These are phyloP conservation scores for Pholis gunnellus DNA, from an alignment of 2,113 vertebrate species.

Conservation along the genomic window DNA sequence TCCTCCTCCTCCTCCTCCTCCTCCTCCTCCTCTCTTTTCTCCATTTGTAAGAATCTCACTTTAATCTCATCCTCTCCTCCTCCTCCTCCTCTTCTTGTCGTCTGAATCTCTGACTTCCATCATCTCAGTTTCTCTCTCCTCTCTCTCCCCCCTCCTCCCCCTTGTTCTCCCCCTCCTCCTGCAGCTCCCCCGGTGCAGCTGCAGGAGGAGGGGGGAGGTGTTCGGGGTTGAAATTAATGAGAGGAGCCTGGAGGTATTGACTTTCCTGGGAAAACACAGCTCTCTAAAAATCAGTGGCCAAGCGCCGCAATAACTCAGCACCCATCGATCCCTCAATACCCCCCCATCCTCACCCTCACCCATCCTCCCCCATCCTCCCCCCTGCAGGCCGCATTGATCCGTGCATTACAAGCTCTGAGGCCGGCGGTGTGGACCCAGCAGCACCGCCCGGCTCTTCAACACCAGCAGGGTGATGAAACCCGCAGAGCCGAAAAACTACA, in stretches of 20 bases:
- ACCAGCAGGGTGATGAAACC: background rate
- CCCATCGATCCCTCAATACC: constrained; percentile 70
- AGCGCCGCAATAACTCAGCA: constrained; percentile 82
- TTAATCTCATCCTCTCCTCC: background rate
- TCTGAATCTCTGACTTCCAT: constrained; percentile 32
- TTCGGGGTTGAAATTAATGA: constrained; percentile 75
- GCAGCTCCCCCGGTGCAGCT: constrained; percentile 70
- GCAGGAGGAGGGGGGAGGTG: constrained; percentile 43
- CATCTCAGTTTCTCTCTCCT: constrained; percentile 27
- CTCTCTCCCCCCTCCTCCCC: background rate
- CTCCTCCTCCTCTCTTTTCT: background rate
- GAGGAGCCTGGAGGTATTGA: constrained; percentile 81
- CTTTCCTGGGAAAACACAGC: constrained; percentile 86
- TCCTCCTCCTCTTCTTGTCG: background rate
- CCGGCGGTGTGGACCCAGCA: constrained; percentile 24
- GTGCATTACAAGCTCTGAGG: constrained; percentile 65
- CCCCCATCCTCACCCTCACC: constrained; percentile 5
- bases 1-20: background rate
- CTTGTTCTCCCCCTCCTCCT: constrained; percentile 24
- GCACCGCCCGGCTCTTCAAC: constrained; percentile 3
- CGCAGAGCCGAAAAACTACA: background rate
- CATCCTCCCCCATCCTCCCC: constrained; percentile 27
- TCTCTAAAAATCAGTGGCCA: constrained; percentile 81
- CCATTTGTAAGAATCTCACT: background rate
- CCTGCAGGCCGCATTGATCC: constrained; percentile 72